Evolutionary conservation across 2,888 invertebrate genomes (phyloP).

Genomic region (Scaptomyza caliginosa): DNA sequence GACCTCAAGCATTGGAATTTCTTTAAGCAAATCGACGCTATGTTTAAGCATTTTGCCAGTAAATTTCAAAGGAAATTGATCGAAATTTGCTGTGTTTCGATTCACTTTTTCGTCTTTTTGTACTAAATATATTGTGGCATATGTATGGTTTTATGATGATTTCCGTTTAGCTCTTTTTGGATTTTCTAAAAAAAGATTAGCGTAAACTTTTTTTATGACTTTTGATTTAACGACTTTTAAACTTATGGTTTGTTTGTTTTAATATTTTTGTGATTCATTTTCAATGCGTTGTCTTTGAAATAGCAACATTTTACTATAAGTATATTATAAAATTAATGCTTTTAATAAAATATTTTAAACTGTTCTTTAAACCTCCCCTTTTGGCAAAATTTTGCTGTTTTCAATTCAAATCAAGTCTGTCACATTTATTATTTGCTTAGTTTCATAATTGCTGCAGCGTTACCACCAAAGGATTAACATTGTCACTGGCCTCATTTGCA

Average conservation of each 20-base stretch:
- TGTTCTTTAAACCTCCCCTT: neutral
- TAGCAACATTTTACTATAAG: neutral
- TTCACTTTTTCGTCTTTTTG: neutral
- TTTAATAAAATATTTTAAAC: no score
- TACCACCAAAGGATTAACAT: constrained; percentile 48
- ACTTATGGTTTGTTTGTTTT: constrained; percentile 43
- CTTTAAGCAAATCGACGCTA: constrained; percentile 82
- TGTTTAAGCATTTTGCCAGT: constrained; percentile 80
- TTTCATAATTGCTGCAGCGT: constrained; percentile 66
- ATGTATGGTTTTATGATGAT: constrained; percentile 16
- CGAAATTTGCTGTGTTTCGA: constrained; percentile 28
- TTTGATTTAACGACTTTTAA: constrained; percentile 60
- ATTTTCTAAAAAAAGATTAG: constrained; percentile 59
- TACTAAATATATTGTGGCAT: neutral
- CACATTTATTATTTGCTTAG: constrained; percentile 69
- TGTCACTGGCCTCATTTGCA: constrained; percentile 78
- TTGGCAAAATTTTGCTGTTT: neutral
- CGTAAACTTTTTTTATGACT: constrained; percentile 66
- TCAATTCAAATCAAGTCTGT: constrained; percentile 46
- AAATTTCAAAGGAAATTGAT: constrained; percentile 79
- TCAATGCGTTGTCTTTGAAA: constrained; percentile 42
- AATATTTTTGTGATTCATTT: constrained; percentile 37
- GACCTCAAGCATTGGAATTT: constrained; percentile 60
- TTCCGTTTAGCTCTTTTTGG: constrained; percentile 9
- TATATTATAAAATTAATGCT: no score